phyloP scores from a whole-genome alignment of 2,797 vertebrate genomes.

The Cyprinodon diabolis region DNA sequence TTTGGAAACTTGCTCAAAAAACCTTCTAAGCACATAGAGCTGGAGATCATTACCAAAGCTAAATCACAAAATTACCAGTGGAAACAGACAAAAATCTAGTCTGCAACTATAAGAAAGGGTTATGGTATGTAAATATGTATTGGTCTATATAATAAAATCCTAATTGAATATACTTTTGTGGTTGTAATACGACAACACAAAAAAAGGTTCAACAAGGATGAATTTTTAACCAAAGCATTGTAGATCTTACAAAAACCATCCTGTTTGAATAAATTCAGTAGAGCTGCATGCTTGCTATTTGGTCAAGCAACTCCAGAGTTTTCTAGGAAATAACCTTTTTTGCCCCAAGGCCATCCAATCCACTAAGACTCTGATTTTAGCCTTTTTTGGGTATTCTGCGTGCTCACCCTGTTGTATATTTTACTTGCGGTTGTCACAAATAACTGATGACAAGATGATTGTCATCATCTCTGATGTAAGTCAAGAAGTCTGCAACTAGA shows the following conservation, averaged over 20 bases:
- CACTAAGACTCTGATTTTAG: background rate
- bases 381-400: constrained; percentile 18
- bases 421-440: constrained; percentile 36
- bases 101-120: background rate
- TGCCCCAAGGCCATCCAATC: background rate
- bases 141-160: background rate
- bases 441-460: constrained; percentile 47
- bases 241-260: constrained; percentile 12
- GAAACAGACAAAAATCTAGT: background rate
- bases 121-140: background rate
- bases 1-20: background rate
- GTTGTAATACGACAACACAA: background rate
- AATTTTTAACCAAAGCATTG: background rate
- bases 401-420: constrained; percentile 19
- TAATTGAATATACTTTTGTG: background rate
- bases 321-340: background rate
- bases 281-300: constrained; percentile 48
- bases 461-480: constrained; percentile 41
- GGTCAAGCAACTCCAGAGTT: constrained; percentile 32
- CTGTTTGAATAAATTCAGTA: constrained; percentile 19
- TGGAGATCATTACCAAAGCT: background rate
- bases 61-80: too few species aligned
- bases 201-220: background rate
- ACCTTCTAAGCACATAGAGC: background rate
- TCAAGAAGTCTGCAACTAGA: constrained; percentile 30